Evolutionary conservation across 2,888 invertebrate genomes (phyloP).

Genomic region (Mamestra brassicae): DNA sequence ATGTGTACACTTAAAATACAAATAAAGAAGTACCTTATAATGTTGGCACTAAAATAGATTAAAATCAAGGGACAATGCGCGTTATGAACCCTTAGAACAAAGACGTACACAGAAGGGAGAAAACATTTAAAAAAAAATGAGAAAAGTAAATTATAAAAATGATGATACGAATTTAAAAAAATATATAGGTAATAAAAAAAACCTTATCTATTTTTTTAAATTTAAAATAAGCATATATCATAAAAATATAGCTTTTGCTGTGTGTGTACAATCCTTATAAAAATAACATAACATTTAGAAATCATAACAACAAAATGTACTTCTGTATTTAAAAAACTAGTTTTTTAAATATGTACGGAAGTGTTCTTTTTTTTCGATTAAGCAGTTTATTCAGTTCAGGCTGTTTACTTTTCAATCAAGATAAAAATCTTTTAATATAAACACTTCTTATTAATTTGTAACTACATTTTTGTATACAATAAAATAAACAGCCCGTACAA

Average conservation of each 20-base stretch:
- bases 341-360: slow-evolving; percentile 14
- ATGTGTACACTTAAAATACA: slow-evolving; percentile 28
- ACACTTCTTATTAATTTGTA: neutral
- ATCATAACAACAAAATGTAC: slow-evolving; percentile 66
- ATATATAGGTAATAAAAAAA: neutral
- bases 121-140: slow-evolving; percentile 7
- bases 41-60: slow-evolving; percentile 32
- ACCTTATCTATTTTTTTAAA: slow-evolving; percentile 9
- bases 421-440: neutral
- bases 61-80: slow-evolving; percentile 78
- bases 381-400: slow-evolving; percentile 2
- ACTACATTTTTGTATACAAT: neutral
- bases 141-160: neutral
- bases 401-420: slow-evolving; percentile 16
- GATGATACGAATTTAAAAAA: neutral
- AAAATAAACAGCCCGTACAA: slow-evolving; percentile 36
- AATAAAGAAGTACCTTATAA: slow-evolving; percentile 4
- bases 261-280: slow-evolving; percentile 66
- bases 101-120: slow-evolving; percentile 69
- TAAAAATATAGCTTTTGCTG: slow-evolving; percentile 44
- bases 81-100: slow-evolving; percentile 71
- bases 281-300: slow-evolving; percentile 62
- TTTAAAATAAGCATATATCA: slow-evolving; percentile 20
- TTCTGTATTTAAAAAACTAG: slow-evolving; percentile 9
- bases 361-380: neutral